Evolutionary conservation across 2,797 vertebrate genomes (phyloP), one percentile per base, ranked within the genome.

Genomic region (Monodelphis domestica): DNA sequence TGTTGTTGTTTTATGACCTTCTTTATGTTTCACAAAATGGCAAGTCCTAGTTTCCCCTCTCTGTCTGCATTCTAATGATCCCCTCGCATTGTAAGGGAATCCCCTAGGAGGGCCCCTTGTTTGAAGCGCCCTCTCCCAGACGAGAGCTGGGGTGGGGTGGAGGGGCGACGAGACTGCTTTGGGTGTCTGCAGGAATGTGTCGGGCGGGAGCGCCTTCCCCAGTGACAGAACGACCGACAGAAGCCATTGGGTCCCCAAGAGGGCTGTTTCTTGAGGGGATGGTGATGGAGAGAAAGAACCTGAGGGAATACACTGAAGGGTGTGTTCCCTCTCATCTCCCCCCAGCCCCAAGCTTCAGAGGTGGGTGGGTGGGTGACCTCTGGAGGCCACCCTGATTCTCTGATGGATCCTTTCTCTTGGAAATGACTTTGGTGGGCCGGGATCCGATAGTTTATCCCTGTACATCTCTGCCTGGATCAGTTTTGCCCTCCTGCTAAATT

Each of bases 231-330:
- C 15, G 91, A 53, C 33, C 51, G 90, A 55, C 52, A 87, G 94
- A 89, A 91, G 92, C 89, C 10, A 4, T 38, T 93, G 56, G 91
- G 93, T 57, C 93, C 91, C 90, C 51, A 52, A 17, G 59, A 24
- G 88, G 56, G 53, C 57, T 92, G 90, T 50, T 38, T 2, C 91
- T 10, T 91, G 88, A 53, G 93, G 92, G 95, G 96, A 88, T 56
- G 96, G 95, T 95, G 95, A 94, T 95, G 88, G 54, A 51, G 97
- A 96, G 92, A 89, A 95, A 96, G 96, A 11, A 94, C 93, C 93
- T 56, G 70, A 26, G 53, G 53, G 95, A 93, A 96, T 92, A 84
- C 96, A 30, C 26, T 84, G 93, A 92, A 93, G 92, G 87, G 92
- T 89, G 89, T 78, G 5, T 14, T 52, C 52, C 89, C 21, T 63